Evolutionary conservation across 1,140 invertebrate species (phyloP).

Genomic region (Saccostrea glomerata): DNA sequence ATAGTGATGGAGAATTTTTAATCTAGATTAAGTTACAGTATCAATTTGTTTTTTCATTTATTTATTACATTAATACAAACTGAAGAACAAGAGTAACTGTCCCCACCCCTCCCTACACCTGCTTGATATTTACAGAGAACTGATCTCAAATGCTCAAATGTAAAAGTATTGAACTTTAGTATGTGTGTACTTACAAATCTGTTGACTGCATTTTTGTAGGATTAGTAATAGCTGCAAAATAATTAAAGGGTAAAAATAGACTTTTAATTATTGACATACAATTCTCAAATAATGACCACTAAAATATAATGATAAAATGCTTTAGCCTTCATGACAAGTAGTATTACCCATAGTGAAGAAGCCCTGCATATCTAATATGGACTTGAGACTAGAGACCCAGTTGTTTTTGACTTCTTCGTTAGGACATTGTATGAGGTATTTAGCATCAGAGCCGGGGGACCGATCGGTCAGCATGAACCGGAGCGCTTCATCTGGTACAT

Average conservation of each 20-base stretch:
- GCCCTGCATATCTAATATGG: constrained; percentile 92
- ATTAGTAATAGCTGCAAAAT: constrained; percentile 31
- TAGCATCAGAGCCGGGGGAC: constrained; percentile 84
- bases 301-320: too few species aligned
- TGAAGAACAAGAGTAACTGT: too few species aligned
- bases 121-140: too few species aligned
- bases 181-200: constrained; percentile 2
- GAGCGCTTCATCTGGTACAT: constrained; percentile 84
- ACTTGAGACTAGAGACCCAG: constrained; percentile 90
- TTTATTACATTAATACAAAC: too few species aligned
- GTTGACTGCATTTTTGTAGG: constrained; percentile 26
- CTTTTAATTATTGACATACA: not conserved
- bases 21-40: too few species aligned
- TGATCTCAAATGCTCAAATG: too few species aligned
- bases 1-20: too few species aligned
- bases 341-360: constrained; percentile 84
- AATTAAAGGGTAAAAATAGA: constrained; percentile 19
- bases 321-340: too few species aligned
- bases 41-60: too few species aligned
- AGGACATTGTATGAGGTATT: constrained; percentile 87
- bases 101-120: too few species aligned
- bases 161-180: too few species aligned
- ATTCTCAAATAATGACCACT: not conserved
- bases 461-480: constrained; percentile 90
- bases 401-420: constrained; percentile 85